Evolutionary conservation across 1,140 invertebrate genomes (phyloP).

Genomic region (Pseudomyrmex gracilis): DNA sequence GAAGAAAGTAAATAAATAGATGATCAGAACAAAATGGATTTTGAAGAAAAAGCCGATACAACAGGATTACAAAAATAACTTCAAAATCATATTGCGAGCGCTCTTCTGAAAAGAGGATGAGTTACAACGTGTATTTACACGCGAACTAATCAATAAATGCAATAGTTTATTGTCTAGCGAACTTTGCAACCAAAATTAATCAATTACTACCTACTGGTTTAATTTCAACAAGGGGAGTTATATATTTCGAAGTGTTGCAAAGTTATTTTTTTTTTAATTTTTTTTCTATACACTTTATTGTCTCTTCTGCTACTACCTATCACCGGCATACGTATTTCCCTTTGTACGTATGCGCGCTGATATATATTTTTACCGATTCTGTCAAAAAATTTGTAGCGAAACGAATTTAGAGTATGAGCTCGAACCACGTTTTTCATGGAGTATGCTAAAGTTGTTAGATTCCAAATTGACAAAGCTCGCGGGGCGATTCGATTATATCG

Average conservation of each 20-base stretch:
- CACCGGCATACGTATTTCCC: slow-evolving; percentile 21
- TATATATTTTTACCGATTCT: slow-evolving; percentile 44
- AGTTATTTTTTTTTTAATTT: neutral
- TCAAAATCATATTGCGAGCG: neutral
- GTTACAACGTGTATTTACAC: neutral
- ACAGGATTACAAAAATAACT: neutral
- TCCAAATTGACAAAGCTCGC: slow-evolving; percentile 68
- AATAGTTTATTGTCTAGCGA: no score
- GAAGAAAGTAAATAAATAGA: neutral
- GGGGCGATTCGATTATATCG: slow-evolving; percentile 60
- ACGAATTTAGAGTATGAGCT: slow-evolving; percentile 60
- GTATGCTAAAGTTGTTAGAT: slow-evolving; percentile 62
- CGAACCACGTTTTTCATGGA: slow-evolving; percentile 49
- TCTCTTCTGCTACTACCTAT: neutral
- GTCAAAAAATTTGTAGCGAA: slow-evolving; percentile 56
- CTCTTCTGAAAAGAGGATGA: neutral
- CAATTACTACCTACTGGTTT: no score
- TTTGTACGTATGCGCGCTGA: slow-evolving; percentile 30
- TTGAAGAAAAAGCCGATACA: neutral
- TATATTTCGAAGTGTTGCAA: no score
- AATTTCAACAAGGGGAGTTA: no score
- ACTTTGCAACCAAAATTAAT: no score
- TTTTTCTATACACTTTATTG: neutral
- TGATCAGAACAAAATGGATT: slow-evolving; percentile 17
- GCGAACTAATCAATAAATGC: no score